These are phyloP conservation scores for Dolichoris vasculosae DNA, from an alignment of 1,140 invertebrate genomes.

Conservation along the genomic window DNA sequence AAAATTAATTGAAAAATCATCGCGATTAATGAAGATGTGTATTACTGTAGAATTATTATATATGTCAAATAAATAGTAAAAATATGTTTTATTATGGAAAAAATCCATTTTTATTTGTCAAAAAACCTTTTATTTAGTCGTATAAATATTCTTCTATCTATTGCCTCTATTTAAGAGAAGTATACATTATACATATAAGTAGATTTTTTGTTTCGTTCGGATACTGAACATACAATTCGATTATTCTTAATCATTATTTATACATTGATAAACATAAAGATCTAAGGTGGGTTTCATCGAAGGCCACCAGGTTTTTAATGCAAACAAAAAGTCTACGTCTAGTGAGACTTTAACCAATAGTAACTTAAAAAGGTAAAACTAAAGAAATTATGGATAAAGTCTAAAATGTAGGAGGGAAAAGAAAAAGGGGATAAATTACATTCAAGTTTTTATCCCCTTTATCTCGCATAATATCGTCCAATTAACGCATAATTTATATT, in stretches of 20 bases:
- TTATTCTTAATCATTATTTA: constrained; percentile 64
- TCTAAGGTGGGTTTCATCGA: constrained; percentile 55
- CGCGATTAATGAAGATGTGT: too few species aligned
- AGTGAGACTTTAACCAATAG: constrained; percentile 57
- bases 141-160: constrained; percentile 73
- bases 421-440: background rate
- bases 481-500: background rate
- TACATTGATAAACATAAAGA: constrained; percentile 66
- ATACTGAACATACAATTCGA: constrained; percentile 67
- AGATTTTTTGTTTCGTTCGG: constrained; percentile 63
- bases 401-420: constrained; percentile 48
- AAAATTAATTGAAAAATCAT: too few species aligned
- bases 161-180: constrained; percentile 68
- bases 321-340: constrained; percentile 55
- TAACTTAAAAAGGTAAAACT: constrained; percentile 52
- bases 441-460: constrained; percentile 25
- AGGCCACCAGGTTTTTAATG: constrained; percentile 55
- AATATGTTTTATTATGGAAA: background rate
- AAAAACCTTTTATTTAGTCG: constrained; percentile 71
- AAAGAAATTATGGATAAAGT: constrained; percentile 47
- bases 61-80: too few species aligned
- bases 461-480: background rate
- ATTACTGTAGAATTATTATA: too few species aligned
- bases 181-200: constrained; percentile 72
- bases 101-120: constrained; percentile 58